These are phyloP conservation scores for Melanerpes formicivorus DNA, from an alignment of 2,113 vertebrate species.

Conservation along the genomic window DNA sequence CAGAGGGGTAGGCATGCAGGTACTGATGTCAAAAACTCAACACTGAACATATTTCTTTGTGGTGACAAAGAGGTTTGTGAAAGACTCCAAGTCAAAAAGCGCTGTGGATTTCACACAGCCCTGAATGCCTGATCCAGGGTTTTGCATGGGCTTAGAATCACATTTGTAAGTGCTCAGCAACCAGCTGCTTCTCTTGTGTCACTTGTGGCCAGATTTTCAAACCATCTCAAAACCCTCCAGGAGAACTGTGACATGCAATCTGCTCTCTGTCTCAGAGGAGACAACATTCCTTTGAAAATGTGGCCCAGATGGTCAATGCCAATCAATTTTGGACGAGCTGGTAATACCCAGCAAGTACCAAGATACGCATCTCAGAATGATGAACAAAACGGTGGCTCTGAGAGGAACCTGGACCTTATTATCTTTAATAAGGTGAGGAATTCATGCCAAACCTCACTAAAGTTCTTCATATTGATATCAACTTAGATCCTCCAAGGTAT, in stretches of 20 bases:
- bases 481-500: not conserved
- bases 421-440: not conserved
- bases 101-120: not conserved
- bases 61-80: not conserved
- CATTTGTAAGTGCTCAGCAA: not conserved
- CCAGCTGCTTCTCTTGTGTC: constrained; percentile 38
- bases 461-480: not conserved
- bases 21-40: not conserved
- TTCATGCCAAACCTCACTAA: not conserved
- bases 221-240: constrained; percentile 19
- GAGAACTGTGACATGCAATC: constrained; percentile 33
- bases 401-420: not conserved
- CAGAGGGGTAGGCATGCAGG: not conserved
- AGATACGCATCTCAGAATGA: rapidly evolving
- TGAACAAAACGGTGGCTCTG: rapidly evolving
- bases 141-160: not conserved
- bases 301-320: not conserved
- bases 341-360: not conserved
- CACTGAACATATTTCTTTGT: not conserved
- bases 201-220: constrained; percentile 14
- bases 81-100: not conserved
- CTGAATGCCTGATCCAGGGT: not conserved
- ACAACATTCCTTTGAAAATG: not conserved
- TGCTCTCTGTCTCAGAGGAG: constrained; percentile 42
- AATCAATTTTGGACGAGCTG: not conserved